Base-by-base conservation (phyloP, 2,113 vertebrate species). In the Phrynosoma blainvillii region DNA sequence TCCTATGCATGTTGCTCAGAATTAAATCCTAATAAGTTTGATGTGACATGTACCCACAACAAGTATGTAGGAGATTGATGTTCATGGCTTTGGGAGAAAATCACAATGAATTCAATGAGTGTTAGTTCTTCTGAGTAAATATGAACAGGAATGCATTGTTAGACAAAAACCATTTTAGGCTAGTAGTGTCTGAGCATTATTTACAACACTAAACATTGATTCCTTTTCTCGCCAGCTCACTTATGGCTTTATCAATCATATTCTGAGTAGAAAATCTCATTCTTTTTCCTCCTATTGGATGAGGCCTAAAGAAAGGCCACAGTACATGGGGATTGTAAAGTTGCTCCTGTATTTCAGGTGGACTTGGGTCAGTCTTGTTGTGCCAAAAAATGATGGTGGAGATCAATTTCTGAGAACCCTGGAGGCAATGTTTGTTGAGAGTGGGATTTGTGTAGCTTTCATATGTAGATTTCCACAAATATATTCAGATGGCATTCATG, bases 251-350 rank as follows among this genome's bases (percentile, higher is more conserved):
- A 30, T 79, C 32, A 80, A 40, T 20, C 42, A 87, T 54, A 70
- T 71, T 59, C 21, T 56, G 23, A 40, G 14, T 12, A 65, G 36
- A 30, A 71, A 71, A 79, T 36, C 47, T 5, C 85, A 71, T 13
- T 87, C 79, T 42, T 42, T 47, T 14, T 80, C n/a, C 54, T 80
- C 65, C 52, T 87, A 40, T 47, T 80, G 65, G 85, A 87, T 87
- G 77, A 80, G 47, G 11, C 85, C 85, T 18, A 79, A 80, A 27
- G 85, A 79, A 56, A 32, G 30, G 16, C 23, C 65, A 25, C 77
- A 87, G 12, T 71, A 80, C 4, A 4, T 54, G 65, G 85, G 85
- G 4, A 79, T 87, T 9, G 11, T 80, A 2, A 70, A 87, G 85
- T 20, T 87, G n/a, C 85, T 87, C 1, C 85, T 71, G 13, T 30